Conservation (phyloP, 2,113 vertebrate species). For the Chloropsis hardwickii region DNA sequence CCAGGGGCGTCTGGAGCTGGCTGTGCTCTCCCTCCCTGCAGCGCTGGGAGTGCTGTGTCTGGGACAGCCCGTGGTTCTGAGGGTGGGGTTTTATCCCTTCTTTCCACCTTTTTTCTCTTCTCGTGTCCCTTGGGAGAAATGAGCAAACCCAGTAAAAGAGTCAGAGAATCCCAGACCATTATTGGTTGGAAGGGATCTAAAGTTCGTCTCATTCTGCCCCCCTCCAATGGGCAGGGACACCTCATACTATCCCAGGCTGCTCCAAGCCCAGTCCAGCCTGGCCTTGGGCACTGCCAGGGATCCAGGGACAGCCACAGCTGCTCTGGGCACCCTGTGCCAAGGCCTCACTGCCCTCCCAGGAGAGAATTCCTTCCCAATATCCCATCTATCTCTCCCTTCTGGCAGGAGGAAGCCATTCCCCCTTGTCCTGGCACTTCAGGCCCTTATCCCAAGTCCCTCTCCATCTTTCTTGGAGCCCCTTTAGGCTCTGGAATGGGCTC, state of each 20-base stretch:
- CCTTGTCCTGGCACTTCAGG: background rate
- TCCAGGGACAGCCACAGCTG: background rate
- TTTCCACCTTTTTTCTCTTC: background rate
- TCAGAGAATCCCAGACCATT: background rate
- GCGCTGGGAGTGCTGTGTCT: background rate
- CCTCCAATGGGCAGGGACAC: background rate
- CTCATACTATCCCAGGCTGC: background rate
- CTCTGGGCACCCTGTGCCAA: background rate
- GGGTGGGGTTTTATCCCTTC: fast-evolving
- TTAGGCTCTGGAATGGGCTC: background rate
- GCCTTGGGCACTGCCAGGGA: background rate
- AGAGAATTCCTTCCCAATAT: background rate
- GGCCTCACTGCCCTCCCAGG: background rate
- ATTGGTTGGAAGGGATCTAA: background rate
- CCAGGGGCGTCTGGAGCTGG: background rate
- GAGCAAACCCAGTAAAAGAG: background rate
- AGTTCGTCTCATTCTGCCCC: background rate
- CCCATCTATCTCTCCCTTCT: too few species aligned
- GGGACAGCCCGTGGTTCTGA: background rate
- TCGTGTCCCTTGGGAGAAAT: background rate
- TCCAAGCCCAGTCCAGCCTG: background rate
- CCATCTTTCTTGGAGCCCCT: background rate
- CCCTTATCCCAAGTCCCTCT: background rate
- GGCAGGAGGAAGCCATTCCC: background rate
- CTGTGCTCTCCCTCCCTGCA: too few species aligned